Evolutionary conservation across 2,888 invertebrate species (phyloP).

Genomic region (Ceramica pisi): DNA sequence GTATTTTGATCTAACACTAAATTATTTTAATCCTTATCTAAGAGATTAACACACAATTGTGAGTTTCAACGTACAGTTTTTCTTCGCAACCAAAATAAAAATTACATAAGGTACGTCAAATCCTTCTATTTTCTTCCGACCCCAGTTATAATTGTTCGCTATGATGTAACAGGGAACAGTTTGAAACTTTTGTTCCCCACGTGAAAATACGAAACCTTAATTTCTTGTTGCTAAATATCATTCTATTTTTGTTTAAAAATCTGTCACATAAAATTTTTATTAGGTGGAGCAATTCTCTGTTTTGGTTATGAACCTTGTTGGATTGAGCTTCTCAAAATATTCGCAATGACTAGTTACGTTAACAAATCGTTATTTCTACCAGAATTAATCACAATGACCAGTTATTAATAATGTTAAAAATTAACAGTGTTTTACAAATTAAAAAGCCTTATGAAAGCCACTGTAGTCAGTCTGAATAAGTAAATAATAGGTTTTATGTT

Average conservation of each 20-base stretch:
- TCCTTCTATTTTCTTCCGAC: constrained; percentile 19
- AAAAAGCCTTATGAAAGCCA: background rate
- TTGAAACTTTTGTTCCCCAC: constrained; percentile 26
- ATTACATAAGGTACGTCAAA: constrained; percentile 21
- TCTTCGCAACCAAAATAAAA: constrained; percentile 9
- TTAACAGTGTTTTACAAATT: background rate
- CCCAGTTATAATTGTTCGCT: constrained; percentile 7
- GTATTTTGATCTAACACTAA: background rate
- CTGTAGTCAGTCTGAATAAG: no score
- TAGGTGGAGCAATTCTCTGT: background rate
- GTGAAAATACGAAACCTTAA: constrained; percentile 16
- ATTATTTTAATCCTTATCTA: background rate
- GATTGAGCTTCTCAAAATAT: background rate
- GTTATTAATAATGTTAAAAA: no score
- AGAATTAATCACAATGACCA: no score
- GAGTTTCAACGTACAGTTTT: constrained; percentile 2
- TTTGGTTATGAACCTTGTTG: background rate
- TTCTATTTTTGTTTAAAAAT: constrained; percentile 9
- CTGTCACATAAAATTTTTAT: background rate
- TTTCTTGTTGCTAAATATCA: background rate
- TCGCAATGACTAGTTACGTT: background rate
- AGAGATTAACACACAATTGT: background rate
- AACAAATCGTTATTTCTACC: background rate
- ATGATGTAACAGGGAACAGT: constrained; percentile 41
- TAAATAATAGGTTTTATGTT: no score